Conservation (phyloP, 2,797 vertebrate species). For the Sternotherus odoratus region DNA sequence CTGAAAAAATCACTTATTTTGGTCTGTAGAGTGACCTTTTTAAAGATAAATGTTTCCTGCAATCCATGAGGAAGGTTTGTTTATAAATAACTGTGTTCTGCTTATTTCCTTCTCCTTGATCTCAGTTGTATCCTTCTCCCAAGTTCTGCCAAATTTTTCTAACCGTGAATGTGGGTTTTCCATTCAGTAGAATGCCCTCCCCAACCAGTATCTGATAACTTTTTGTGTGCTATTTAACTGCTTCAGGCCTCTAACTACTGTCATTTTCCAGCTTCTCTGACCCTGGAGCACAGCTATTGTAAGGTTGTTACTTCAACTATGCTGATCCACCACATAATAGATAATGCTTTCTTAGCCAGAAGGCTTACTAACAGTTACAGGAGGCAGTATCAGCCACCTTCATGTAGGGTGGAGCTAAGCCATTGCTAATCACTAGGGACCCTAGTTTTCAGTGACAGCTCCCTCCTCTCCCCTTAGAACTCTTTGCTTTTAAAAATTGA, state of each 20-base stretch:
- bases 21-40: background rate
- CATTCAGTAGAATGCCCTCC: background rate
- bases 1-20: background rate
- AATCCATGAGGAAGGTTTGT: background rate
- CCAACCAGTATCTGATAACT: accelerated
- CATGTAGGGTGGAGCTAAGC: background rate
- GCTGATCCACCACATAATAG: accelerated
- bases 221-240: background rate
- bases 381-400: background rate
- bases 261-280: background rate
- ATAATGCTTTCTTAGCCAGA: no score
- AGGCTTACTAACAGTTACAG: accelerated
- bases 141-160: background rate
- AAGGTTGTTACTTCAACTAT: accelerated
- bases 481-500: no score
- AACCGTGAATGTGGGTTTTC: background rate
- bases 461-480: no score
- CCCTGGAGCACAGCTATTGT: accelerated
- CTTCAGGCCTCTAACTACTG: background rate
- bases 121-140: background rate
- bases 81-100: background rate
- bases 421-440: background rate
- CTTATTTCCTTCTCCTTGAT: background rate
- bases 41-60: background rate
- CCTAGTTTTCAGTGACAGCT: background rate